A percentile compares a stretch with the other conserved stretches of the same genome.
Evolutionary conservation across 1,140 invertebrate species (phyloP).

Genomic region (Bradynema listronoti): DNA sequence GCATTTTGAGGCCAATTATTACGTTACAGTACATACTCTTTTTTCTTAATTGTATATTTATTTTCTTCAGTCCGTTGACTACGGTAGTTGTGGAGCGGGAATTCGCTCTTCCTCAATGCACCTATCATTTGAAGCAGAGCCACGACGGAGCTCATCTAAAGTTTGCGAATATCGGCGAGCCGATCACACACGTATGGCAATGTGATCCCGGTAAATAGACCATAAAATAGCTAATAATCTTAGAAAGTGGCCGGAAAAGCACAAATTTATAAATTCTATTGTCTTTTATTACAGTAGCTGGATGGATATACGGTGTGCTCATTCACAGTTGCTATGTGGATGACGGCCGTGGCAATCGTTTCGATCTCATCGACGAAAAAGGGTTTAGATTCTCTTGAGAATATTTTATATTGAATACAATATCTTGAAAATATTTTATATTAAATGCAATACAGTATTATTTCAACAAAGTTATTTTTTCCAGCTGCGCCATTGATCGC

Average conservation of each 20-base stretch:
- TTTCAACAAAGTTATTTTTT: too few relatives aligned
- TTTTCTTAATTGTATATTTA: not conserved
- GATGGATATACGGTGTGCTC: constrained; percentile 49
- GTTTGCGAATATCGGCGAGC: constrained; percentile 53
- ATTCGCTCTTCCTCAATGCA: constrained; percentile 50
- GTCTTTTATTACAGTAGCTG: constrained; percentile 45
- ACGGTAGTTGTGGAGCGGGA: constrained; percentile 49
- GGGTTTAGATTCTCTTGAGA: constrained; percentile 35
- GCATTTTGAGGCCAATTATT: not conserved
- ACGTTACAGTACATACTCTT: not conserved
- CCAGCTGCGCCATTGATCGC: constrained; percentile 44
- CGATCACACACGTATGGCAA: constrained; percentile 47
- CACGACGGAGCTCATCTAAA: constrained; percentile 39
- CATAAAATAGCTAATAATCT: constrained; percentile 3
- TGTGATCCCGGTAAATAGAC: constrained; percentile 46
- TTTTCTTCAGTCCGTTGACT: constrained; percentile 39
- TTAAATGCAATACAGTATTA: not conserved
- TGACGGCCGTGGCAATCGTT: constrained; percentile 54
- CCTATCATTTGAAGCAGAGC: constrained; percentile 47
- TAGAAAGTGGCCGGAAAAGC: constrained; percentile 30
- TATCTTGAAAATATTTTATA: not conserved
- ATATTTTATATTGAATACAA: not conserved
- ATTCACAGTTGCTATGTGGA: constrained; percentile 56
- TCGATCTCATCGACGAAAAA: constrained; percentile 52
- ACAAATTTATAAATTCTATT: constrained; percentile 42